Base-by-base conservation (phyloP, 2,113 vertebrate species). In the Anas platyrhynchos region DNA sequence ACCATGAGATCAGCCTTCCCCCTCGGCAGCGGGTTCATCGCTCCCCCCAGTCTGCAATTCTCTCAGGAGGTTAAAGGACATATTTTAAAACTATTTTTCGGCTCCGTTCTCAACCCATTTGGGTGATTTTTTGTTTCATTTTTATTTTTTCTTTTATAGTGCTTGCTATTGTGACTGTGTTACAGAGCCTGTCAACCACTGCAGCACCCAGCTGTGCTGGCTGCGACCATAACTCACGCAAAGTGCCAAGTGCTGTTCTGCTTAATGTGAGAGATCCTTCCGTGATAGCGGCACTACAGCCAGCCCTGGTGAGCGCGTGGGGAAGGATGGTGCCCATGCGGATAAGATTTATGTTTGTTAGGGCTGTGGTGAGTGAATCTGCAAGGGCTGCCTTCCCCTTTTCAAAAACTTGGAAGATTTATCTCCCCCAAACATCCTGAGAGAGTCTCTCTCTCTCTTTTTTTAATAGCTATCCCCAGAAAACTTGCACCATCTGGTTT, bases 151-250 rank as follows among this genome's bases (percentile, higher is more conserved):
- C 21, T 48, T 27, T 16, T 26, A 15, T 13, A 13, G 62, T 2
- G 10, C 68, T 88, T 67, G 88, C 76, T 91, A 78, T 95, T 96
- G 80, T 90, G 76, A 46, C 72, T 68, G 27, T 50, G 48, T 84
- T 92, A 67, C 9, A 65, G 93, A 88, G 86, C 61, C 92, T 94
- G 94, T 95, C 93, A 96, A 21, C 85, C 61, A 66, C 83, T 82
- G 92, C 93, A 86, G 93, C 91, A 85, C 89, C 96, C 95, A 87
- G 92, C 94, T 94, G 93, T 85, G 96, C 93, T 89, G 89, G 81
- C 91, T 86, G n/a, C 54, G n/a, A 73, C 77, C 67, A 32, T 95
- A 79, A 93, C 38, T 94, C 92, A 95, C 67, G 84, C 59, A 62
- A 80, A 62, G 81, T 94, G 92, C 91, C 88, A 92, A 92, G 77